Percentiles rank a stretch among this genome's conserved stretches.
Evolutionary conservation across 1,140 invertebrate genomes (phyloP).

Genomic region (Centruroides sculpturatus): DNA sequence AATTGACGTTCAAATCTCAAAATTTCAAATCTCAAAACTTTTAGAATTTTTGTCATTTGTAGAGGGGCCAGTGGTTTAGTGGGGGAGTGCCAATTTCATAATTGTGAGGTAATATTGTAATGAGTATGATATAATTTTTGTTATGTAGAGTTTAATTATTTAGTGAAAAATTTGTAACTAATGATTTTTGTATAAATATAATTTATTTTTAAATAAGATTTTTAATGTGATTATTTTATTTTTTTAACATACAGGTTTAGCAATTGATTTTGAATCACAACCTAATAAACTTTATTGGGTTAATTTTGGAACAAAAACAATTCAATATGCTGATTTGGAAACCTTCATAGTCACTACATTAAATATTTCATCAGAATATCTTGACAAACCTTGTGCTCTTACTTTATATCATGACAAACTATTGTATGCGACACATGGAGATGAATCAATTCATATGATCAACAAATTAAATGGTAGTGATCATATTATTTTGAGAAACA

Average conservation of each 20-base stretch:
- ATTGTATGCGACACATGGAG: constrained; percentile 43
- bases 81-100: too few relatives aligned
- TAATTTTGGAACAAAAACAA: constrained; percentile 27
- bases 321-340: constrained; percentile 48
- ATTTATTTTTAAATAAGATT: too few relatives aligned
- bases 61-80: too few relatives aligned
- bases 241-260: constrained; percentile 33
- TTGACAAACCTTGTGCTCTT: constrained; percentile 35
- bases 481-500: constrained; percentile 35
- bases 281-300: constrained; percentile 49
- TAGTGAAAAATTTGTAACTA: too few relatives aligned
- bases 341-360: constrained; percentile 31
- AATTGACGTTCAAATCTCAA: too few relatives aligned
- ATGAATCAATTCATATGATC: constrained; percentile 41
- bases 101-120: too few relatives aligned
- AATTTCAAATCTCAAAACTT: too few relatives aligned
- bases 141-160: too few relatives aligned
- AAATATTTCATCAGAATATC: constrained; percentile 17
- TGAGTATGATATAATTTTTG: too few relatives aligned
- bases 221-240: too few relatives aligned
- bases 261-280: constrained; percentile 40
- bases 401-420: constrained; percentile 40
- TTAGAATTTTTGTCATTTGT: too few relatives aligned
- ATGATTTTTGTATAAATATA: too few relatives aligned
- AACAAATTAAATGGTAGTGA: constrained; percentile 34